Evolutionary conservation across 1,140 invertebrate species (phyloP).

Genomic region (Lucilia cuprina): DNA sequence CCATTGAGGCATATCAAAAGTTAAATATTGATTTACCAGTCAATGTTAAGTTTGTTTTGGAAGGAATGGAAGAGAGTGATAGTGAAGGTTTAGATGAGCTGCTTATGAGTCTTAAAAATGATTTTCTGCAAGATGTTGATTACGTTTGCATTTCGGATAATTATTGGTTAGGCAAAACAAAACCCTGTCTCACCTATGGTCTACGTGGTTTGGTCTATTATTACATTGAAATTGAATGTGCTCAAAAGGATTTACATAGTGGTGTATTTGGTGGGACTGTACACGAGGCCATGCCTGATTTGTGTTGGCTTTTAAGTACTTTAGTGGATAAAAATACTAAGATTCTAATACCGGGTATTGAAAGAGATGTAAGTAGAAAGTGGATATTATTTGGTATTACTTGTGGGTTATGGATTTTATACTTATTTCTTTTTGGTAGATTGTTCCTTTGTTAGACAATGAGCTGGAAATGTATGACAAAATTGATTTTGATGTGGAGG

Average conservation of each 20-base stretch:
- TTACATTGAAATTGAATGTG: slow-evolving; percentile 86
- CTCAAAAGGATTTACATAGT: slow-evolving; percentile 92
- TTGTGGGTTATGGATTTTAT: neutral
- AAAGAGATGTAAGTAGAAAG: slow-evolving; percentile 73
- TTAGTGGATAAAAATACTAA: slow-evolving; percentile 84
- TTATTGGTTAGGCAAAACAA: slow-evolving; percentile 96
- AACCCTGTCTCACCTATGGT: slow-evolving; percentile 97
- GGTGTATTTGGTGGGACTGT: slow-evolving; percentile 93
- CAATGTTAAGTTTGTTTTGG: slow-evolving; percentile 96
- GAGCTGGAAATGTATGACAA: slow-evolving; percentile 82
- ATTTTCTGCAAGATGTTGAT: slow-evolving; percentile 86
- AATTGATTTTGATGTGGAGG: slow-evolving; percentile 89
- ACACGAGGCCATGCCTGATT: slow-evolving; percentile 87
- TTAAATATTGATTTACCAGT: slow-evolving; percentile 79
- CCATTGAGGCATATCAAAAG: slow-evolving; percentile 86
- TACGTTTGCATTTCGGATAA: slow-evolving; percentile 98
- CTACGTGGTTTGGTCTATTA: slow-evolving; percentile 94
- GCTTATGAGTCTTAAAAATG: slow-evolving; percentile 75
- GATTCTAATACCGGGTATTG: slow-evolving; percentile 82
- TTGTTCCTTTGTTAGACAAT: slow-evolving; percentile 68
- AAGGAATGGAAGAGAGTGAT: slow-evolving; percentile 98
- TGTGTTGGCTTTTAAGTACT: slow-evolving; percentile 82
- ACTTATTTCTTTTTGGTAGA: slow-evolving; percentile 38
- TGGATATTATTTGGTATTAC: neutral
- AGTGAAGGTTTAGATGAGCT: slow-evolving; percentile 94